A percentile compares a stretch with the other conserved stretches of the same genome.
Conservation (phyloP, 2,113 vertebrate genomes). For the Pomatostomus ruficeps region DNA sequence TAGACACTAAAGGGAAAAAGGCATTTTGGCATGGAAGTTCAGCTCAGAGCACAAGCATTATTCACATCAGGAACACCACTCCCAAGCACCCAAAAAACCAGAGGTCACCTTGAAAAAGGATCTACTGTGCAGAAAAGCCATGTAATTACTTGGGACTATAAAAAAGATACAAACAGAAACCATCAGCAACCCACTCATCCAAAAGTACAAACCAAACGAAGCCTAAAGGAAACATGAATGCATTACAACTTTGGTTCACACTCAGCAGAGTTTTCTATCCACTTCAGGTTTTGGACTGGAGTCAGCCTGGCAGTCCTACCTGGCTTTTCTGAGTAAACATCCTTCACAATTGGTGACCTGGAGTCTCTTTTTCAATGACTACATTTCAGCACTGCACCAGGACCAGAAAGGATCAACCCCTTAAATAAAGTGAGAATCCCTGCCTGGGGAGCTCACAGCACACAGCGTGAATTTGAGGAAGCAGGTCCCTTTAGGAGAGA, state of each 20-base stretch:
- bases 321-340: background rate
- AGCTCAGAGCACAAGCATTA: background rate
- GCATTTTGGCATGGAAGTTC: background rate
- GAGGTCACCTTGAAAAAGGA: background rate
- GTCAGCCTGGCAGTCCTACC: background rate
- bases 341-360: background rate
- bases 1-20: background rate
- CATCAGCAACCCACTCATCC: rapidly evolving
- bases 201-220: background rate
- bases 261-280: background rate
- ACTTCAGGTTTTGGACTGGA: background rate
- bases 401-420: background rate
- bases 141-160: background rate
- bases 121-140: background rate
- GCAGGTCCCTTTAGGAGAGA: background rate
- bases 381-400: background rate
- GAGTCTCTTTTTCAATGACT: background rate
- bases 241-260: background rate
- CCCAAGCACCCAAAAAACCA: background rate
- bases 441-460: background rate
- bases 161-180: background rate
- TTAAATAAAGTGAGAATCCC: background rate
- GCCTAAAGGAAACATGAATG: background rate
- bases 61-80: background rate
- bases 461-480: background rate